Evolutionary conservation across 1,140 invertebrate species (phyloP).

Genomic region (Eupristina koningsbergeri): DNA sequence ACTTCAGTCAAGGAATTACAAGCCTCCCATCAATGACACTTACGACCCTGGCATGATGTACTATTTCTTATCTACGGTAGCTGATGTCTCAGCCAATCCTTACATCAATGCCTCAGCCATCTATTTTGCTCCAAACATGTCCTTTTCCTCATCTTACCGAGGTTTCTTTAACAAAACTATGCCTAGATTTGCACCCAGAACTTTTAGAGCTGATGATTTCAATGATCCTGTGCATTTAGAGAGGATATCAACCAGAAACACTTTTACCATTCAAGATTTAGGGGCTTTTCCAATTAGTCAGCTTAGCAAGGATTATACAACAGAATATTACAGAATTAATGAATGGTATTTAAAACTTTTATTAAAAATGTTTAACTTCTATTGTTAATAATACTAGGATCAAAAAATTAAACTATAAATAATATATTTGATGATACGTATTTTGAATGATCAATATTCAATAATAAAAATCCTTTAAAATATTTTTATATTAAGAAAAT

Average conservation of each 20-base stretch:
- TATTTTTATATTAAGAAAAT: too few relatives aligned
- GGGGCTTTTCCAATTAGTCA: constrained; percentile 85
- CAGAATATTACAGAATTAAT: constrained; percentile 91
- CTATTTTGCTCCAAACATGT: constrained; percentile 95
- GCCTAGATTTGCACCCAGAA: constrained; percentile 94
- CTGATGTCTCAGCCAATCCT: constrained; percentile 94
- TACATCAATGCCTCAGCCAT: constrained; percentile 94
- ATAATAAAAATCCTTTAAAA: too few relatives aligned
- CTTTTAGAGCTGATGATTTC: constrained; percentile 92
- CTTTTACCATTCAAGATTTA: constrained; percentile 86
- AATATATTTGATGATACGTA: neutral
- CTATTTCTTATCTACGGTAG: constrained; percentile 94
- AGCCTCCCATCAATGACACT: constrained; percentile 91
- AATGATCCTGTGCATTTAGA: constrained; percentile 95
- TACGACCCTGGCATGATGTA: constrained; percentile 99
- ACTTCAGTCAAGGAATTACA: constrained; percentile 90
- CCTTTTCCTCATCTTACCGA: constrained; percentile 94
- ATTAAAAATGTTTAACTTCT: neutral
- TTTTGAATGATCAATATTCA: too few relatives aligned
- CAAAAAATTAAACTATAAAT: neutral
- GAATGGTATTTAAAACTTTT: constrained; percentile 81
- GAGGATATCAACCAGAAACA: constrained; percentile 92
- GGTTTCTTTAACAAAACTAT: constrained; percentile 98
- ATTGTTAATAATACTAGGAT: neutral
- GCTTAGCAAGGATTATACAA: constrained; percentile 89